Evolutionary conservation across 2,113 vertebrate species (phyloP), one percentile per base, ranked within the genome.

Genomic region (Eira barbara): DNA sequence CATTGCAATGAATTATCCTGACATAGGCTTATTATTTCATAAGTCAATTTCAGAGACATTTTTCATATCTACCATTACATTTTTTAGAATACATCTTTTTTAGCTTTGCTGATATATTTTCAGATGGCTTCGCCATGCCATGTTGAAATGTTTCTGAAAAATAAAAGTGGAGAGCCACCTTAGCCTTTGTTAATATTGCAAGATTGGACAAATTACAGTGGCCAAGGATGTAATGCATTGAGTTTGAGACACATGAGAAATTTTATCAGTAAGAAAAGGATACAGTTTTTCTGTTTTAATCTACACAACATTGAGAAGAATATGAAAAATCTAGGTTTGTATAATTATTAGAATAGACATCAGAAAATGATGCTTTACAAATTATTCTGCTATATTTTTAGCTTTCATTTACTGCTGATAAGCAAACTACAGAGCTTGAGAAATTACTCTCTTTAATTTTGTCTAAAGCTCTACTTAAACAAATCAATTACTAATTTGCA

Each of bases 401-500:
- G 82, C 4, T 93, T 90, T 73, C 88, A 3, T 82, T 94, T 92
- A 20, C 15, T 80, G 57, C 79, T 88, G 52, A 13, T 79, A 91
- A 4, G 36, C 69, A 84, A 61, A 76, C 63, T 92, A 3, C 49
- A 59, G 55, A 90, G 82, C 86, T 11, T 61, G 42, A 96, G 78
- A 93, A 79, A 3, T 81, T 42, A 71, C 10, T 90, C 23, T 79
- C n/a, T 34, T 98, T 94, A 89, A 96, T 92, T 98, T 98, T 95
- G 49, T 39, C 79, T 96, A 91, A 97, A 91, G 84, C 12, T 78
- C n/a, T 91, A 93, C 63, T 95, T 97, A 86, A 71, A 57, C 47
- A 92, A 85, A 89, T 96, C 88, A 95, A 79, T 98, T 96, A 92
- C 86, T 96, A 91, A 85, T 97, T 97, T 89, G n/a, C 13, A 45